Conservation (phyloP, 2,888 invertebrate species). For the Dione juno region DNA sequence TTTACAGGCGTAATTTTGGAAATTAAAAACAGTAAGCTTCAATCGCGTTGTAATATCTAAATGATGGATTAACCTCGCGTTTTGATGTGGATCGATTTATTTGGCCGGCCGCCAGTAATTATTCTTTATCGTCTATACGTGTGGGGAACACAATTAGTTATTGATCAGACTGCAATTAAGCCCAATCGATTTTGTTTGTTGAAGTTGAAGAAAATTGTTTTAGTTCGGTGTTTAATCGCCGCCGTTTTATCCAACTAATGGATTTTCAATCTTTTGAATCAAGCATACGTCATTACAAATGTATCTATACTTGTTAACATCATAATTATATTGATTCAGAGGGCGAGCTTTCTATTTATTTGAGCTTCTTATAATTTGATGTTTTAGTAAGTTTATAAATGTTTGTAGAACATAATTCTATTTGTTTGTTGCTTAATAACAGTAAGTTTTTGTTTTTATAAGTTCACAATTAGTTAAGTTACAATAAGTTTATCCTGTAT, state of each 20-base stretch:
- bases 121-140: slow-evolving; percentile 80
- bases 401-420: not conserved
- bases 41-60: slow-evolving; percentile 81
- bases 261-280: slow-evolving; percentile 70
- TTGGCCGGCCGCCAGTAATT: slow-evolving; percentile 83
- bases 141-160: slow-evolving; percentile 83
- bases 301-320: slow-evolving; percentile 35
- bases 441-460: too few relatives aligned
- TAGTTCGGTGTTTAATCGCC: slow-evolving; percentile 78
- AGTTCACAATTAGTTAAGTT: too few relatives aligned
- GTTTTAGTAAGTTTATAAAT: not conserved
- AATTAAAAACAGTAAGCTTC: slow-evolving; percentile 82
- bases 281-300: slow-evolving; percentile 26
- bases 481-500: too few relatives aligned
- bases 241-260: slow-evolving; percentile 76
- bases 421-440: not conserved
- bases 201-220: slow-evolving; percentile 83
- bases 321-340: slow-evolving; percentile 52
- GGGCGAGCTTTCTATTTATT: slow-evolving; percentile 13
- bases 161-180: slow-evolving; percentile 82
- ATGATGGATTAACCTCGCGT: slow-evolving; percentile 82
- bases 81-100: slow-evolving; percentile 83
- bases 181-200: slow-evolving; percentile 82
- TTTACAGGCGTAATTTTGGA: slow-evolving; percentile 77
- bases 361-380: not conserved